Evolutionary conservation across 2,888 invertebrate genomes (phyloP), one percentile per base, ranked within the genome.

Genomic region (Macropis europaea): DNA sequence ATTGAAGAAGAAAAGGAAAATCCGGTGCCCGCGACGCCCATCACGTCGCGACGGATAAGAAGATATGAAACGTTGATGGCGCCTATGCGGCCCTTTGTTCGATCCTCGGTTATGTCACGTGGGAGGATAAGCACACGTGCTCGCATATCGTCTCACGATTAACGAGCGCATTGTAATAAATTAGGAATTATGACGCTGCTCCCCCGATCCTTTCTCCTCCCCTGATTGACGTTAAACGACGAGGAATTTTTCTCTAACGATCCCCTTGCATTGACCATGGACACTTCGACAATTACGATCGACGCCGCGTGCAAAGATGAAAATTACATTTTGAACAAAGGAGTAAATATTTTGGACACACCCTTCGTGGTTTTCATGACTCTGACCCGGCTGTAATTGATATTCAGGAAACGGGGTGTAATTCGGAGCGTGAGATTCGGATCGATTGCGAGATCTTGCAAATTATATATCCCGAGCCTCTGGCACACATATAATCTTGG

Each of bases 121-220:
- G 74, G 60, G 77, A 60, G 68, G 67, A 57, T 32, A 17, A 47
- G 32, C 45, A 53, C 57, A 62, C 69, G 53, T 28, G 43, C 42
- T 6, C 68, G 69, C 72, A 74, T 73, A 70, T 79, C 62, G 63
- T 47, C 19, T 61, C 66, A 38, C 64, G 76, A 76, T 79, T 79
- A 76, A 61, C 61, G 52, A 67, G 57, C 59, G 13, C 32, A 45
- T 68, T 54, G 43, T 45, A 53, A 67, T 64, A 73, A 76, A 71
- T 76, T 73, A 63, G 36, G 66, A 70, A 54, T 73, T 56, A 73
- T 30, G 24, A 28, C 72, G 40, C 59, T 42, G 62, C 17, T 43
- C 34, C 43, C 38, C 7, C 32, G 26, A 54, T 54, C 62, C 40
- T 45, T 69, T 54, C 32, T 47, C 26, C 22, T 34, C 15, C 0